Evolutionary conservation across 2,888 invertebrate genomes (phyloP).

Genomic region (Seira sanloemensis): DNA sequence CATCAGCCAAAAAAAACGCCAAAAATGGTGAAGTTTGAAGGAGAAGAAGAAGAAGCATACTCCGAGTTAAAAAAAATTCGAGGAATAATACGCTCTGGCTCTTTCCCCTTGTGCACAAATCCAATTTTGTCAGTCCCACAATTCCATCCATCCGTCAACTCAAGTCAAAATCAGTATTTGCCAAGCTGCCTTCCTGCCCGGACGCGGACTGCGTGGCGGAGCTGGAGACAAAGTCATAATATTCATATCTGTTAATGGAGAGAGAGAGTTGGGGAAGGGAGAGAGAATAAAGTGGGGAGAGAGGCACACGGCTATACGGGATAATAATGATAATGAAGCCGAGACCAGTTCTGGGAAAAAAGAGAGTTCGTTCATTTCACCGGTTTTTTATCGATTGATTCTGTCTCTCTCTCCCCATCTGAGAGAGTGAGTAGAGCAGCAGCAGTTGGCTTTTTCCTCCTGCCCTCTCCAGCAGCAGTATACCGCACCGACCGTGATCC

Average conservation of each 20-base stretch:
- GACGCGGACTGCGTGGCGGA: not conserved
- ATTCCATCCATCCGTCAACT: constrained; percentile 37
- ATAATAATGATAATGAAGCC: constrained; percentile 17
- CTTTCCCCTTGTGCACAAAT: not conserved
- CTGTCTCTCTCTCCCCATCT: constrained; percentile 13
- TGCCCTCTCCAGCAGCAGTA: not conserved
- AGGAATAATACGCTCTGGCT: too few relatives aligned
- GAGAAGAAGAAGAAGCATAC: too few relatives aligned
- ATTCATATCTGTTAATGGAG: too few relatives aligned
- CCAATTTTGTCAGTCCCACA: too few relatives aligned
- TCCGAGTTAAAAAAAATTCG: too few relatives aligned
- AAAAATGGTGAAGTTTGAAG: too few relatives aligned
- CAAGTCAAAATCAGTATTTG: constrained; percentile 30
- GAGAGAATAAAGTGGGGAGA: constrained; percentile 1
- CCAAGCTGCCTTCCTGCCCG: constrained; percentile 22
- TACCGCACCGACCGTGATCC: too few relatives aligned
- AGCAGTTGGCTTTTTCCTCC: too few relatives aligned
- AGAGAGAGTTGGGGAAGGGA: not conserved
- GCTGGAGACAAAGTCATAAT: not conserved
- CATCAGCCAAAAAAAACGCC: not conserved
- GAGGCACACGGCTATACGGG: not conserved
- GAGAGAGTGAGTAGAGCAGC: not conserved
- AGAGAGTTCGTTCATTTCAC: constrained; percentile 55
- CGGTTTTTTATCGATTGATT: constrained; percentile 66
- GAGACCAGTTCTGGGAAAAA: not conserved